phyloP scores from a whole-genome alignment of 2,113 vertebrate genomes.

The Fregata magnificens region DNA sequence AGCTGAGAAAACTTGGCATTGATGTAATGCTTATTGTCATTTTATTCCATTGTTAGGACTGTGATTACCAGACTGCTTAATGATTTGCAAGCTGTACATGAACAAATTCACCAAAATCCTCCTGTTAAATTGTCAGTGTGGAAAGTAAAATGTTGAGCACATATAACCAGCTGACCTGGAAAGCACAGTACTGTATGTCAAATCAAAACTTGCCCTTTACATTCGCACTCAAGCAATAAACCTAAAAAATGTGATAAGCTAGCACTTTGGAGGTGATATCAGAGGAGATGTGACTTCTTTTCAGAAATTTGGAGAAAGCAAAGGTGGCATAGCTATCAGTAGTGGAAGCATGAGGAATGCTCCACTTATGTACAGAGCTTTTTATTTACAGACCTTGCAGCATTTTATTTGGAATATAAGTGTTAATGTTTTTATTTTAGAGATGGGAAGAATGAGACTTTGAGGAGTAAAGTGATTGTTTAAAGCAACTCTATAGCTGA shows the following conservation, averaged over 20 bases:
- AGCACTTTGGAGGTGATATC: background rate
- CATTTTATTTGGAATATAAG: background rate
- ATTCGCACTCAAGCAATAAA: background rate
- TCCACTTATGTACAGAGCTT: background rate
- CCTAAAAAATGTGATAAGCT: background rate
- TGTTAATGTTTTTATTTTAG: background rate
- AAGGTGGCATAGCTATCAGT: background rate
- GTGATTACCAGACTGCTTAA: background rate
- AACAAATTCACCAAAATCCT: background rate
- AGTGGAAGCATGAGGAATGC: background rate
- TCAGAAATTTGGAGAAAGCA: background rate
- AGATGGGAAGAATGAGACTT: background rate
- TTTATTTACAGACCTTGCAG: background rate
- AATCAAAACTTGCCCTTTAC: background rate
- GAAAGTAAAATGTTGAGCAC: background rate
- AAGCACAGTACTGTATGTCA: background rate
- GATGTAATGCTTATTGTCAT: background rate
- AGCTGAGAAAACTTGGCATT: background rate
- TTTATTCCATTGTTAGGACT: background rate
- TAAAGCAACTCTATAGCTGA: background rate
- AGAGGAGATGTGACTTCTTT: background rate
- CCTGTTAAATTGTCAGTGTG: background rate
- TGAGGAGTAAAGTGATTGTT: background rate
- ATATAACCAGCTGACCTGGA: background rate
- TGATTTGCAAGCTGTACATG: background rate